Evolutionary conservation across 1,140 invertebrate genomes (phyloP), one percentile per base, ranked within the genome.

Genomic region (Drosophila sproati): DNA sequence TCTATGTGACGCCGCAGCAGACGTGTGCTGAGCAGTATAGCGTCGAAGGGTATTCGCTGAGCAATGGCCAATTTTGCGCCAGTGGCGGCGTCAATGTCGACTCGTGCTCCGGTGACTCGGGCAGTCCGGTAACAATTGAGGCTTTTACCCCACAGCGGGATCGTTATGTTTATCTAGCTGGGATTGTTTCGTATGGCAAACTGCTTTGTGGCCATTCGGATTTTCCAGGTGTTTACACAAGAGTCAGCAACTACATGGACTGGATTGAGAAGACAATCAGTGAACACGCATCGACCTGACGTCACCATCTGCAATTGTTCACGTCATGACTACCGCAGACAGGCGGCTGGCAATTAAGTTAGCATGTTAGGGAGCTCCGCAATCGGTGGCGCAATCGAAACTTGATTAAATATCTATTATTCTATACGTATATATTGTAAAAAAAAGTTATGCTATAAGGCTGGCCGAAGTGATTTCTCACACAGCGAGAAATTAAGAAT

Each of bases 31-130:
- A 20, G n/a, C 43, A 54, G 2, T 87, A 79, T 34, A 2, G 20
- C 3, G 5, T 28, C 29, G 35, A 72, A 3, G 32, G 47, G 6
- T 29, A 43, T 50, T 0, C 5, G 0, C 34, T 88, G 1, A 28
- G 20, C 29, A 55, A 66, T 0, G 51, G 55, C 0, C 90, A 91
- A n/a, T 54, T 91, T 32, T 91, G 90, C n/a, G 90, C 89, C 31
- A 69, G 74, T 4, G 89, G 90, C 3, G 76, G 77, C 2, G 1
- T 59, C 0, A 66, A 78, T 2, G 61, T 82, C 2, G 90, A 91
- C 4, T 81, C 90, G 2, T 91, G 90, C 45, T 51, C 51, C 5
- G 89, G 89, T 5, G 90, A 91, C 32, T 91, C 90, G 2, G 90
- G 90, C 12, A 85, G 90, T 0, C 90, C 90, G 1, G 67, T 91